Conservation (phyloP, 1,140 invertebrate species). For the Cylas formicarius region DNA sequence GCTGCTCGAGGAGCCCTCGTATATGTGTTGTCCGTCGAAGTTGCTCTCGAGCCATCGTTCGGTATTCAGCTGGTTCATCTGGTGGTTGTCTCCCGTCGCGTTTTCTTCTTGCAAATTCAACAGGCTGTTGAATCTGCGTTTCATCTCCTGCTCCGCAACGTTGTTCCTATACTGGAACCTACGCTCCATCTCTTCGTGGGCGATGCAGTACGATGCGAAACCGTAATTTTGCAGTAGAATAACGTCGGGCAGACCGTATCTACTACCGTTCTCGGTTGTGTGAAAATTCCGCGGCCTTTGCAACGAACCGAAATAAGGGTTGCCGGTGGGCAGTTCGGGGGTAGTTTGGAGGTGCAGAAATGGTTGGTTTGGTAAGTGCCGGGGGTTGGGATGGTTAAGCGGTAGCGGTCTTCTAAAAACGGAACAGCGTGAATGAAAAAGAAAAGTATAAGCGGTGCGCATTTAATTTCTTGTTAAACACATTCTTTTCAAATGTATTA, state of each 20-base stretch:
- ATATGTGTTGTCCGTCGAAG: conserved; percentile 11
- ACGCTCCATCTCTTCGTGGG: conserved; percentile 10
- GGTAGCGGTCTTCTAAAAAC: conserved; percentile 32
- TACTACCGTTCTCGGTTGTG: conserved; percentile 1
- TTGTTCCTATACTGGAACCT: conserved; percentile 24
- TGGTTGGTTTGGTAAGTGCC: conserved; percentile 15
- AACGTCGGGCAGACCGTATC: conserved; percentile 31
- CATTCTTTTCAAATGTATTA: too few relatives aligned
- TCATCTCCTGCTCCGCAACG: conserved; percentile 26
- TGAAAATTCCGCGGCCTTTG: conserved; percentile 7
- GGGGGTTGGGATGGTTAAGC: conserved; percentile 22
- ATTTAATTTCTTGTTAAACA: too few relatives aligned
- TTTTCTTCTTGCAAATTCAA: conserved; percentile 24
- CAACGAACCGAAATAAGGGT: conserved; percentile 33
- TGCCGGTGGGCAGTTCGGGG: conserved; percentile 16
- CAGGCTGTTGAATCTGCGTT: conserved; percentile 28
- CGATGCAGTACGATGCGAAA: conserved; percentile 8
- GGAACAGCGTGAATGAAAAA: conserved; percentile 19
- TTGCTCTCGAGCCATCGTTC: conserved; percentile 17
- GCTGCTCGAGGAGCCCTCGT: conserved; percentile 5
- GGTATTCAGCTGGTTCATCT: conserved; percentile 21
- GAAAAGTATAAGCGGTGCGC: conserved; percentile 9
- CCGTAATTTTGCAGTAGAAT: conserved; percentile 33
- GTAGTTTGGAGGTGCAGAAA: conserved; percentile 13
- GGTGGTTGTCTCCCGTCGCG: conserved; percentile 6